phyloP scores from a whole-genome alignment of 2,888 invertebrate genomes.

The Spialia ferax region DNA sequence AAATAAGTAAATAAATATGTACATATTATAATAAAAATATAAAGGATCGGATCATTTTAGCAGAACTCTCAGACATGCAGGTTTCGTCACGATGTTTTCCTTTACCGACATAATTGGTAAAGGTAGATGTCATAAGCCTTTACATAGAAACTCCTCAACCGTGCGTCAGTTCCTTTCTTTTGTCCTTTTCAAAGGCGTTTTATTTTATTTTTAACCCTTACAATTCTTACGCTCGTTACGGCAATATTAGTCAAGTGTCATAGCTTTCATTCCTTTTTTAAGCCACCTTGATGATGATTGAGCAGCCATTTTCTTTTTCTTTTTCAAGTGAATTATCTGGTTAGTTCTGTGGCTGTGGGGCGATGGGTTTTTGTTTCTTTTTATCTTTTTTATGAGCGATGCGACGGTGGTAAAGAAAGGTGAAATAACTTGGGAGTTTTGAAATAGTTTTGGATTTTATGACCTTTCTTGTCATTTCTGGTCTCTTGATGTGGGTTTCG shows the following conservation, averaged over 20 bases:
- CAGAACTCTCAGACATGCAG: no score
- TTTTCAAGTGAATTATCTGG: slow-evolving; percentile 43
- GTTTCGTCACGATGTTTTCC: no score
- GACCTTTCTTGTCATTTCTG: background rate
- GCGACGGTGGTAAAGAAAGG: slow-evolving; percentile 17
- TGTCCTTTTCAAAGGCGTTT: slow-evolving; percentile 8
- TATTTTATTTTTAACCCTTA: slow-evolving; percentile 38
- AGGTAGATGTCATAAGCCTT: background rate
- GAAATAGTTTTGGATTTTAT: slow-evolving; percentile 20
- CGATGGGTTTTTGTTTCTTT: slow-evolving; percentile 4
- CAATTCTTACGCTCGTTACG: slow-evolving; percentile 50
- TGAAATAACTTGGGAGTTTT: slow-evolving; percentile 9
- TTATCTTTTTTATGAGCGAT: slow-evolving; percentile 29
- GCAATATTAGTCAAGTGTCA: slow-evolving; percentile 53
- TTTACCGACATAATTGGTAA: slow-evolving; percentile 7
- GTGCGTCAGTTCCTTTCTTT: slow-evolving; percentile 12
- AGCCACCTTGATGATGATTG: slow-evolving; percentile 52
- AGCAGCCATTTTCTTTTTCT: slow-evolving; percentile 42
- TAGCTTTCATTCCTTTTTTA: slow-evolving; percentile 45
- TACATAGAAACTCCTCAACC: slow-evolving; percentile 8
- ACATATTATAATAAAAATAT: no score
- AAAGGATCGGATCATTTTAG: no score
- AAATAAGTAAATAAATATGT: no score
- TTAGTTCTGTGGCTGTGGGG: slow-evolving; percentile 36
- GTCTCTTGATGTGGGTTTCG: background rate